Conservation (phyloP, 2,888 invertebrate genomes). For the Portevinia maculata region DNA sequence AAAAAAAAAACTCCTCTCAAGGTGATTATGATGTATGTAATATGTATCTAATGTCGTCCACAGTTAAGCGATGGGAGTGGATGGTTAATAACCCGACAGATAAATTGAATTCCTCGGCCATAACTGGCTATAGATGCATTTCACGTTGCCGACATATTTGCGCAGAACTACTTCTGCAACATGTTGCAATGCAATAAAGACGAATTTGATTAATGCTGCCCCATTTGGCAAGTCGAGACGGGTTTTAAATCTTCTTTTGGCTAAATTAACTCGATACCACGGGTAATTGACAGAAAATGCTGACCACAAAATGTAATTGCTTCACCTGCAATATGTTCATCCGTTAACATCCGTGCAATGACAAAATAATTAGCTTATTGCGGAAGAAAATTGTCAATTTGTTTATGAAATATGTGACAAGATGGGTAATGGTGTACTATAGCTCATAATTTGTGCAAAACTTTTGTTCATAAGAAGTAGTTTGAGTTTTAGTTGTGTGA, state of each 20-base stretch:
- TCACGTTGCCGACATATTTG: conserved; percentile 37
- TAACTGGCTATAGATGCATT: conserved; percentile 39
- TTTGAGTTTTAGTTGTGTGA: conserved; percentile 22
- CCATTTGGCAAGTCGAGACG: conserved; percentile 5
- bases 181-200: conserved; percentile 34
- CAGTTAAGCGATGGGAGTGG: conserved; percentile 4
- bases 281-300: conserved; percentile 50
- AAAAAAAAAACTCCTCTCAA: too few relatives aligned
- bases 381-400: conserved; percentile 57
- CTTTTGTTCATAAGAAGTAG: conserved; percentile 8
- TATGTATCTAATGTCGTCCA: conserved; percentile 16
- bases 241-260: conserved; percentile 13
- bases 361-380: conserved; percentile 52
- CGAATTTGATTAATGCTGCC: conserved; percentile 11
- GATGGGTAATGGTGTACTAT: background rate
- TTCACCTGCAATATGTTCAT: conserved; percentile 33
- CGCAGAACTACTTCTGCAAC: conserved; percentile 57
- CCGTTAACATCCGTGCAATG: background rate
- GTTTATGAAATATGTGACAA: conserved; percentile 28
- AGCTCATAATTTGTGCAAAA: background rate
- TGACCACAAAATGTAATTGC: conserved; percentile 20
- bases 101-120: conserved; percentile 50
- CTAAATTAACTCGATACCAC: conserved; percentile 25
- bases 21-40: conserved; percentile 24
- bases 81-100: conserved; percentile 52